These are phyloP conservation scores for Calameuta filiformis DNA, from an alignment of 2,888 invertebrate species.

Conservation along the genomic window DNA sequence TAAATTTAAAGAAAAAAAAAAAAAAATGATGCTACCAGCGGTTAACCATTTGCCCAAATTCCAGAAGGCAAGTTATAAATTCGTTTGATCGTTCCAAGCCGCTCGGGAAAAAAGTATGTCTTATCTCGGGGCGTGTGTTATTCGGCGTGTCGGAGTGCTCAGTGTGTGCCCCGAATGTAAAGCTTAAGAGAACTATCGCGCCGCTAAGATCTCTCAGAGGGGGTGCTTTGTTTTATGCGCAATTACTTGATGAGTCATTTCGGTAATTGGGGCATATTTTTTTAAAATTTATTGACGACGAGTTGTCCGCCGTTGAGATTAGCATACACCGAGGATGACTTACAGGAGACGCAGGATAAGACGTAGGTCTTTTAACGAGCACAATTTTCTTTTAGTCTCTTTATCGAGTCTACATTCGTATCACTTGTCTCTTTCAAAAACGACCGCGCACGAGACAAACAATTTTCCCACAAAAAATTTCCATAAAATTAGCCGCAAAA, in stretches of 20 bases:
- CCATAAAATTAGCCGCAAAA: not conserved
- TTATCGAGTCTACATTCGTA: slow-evolving; percentile 37
- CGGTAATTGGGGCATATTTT: slow-evolving; percentile 62
- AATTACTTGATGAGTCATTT: slow-evolving; percentile 64
- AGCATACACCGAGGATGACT: slow-evolving; percentile 56
- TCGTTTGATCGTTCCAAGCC: slow-evolving; percentile 39
- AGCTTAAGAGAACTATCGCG: slow-evolving; percentile 43
- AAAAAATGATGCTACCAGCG: not conserved
- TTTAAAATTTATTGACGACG: slow-evolving; percentile 54
- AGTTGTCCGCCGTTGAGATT: slow-evolving; percentile 40
- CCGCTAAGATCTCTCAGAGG: slow-evolving; percentile 38
- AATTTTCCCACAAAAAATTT: not conserved
- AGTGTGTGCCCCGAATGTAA: slow-evolving; percentile 55
- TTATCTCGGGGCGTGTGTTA: slow-evolving; percentile 49
- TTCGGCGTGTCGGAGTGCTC: slow-evolving; percentile 26
- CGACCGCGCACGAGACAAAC: not conserved
- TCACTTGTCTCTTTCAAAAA: not conserved
- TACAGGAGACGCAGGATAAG: slow-evolving; percentile 45
- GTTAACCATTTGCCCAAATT: slow-evolving; percentile 25
- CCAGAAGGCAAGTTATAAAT: slow-evolving; percentile 36
- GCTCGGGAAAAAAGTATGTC: slow-evolving; percentile 51
- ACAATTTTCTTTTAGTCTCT: slow-evolving; percentile 49
- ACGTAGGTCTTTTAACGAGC: slow-evolving; percentile 49
- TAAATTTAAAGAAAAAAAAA: not conserved
- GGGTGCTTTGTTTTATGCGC: slow-evolving; percentile 52